Conservation (phyloP, 2,888 invertebrate species). For the Euspilapteryx auroguttella region DNA sequence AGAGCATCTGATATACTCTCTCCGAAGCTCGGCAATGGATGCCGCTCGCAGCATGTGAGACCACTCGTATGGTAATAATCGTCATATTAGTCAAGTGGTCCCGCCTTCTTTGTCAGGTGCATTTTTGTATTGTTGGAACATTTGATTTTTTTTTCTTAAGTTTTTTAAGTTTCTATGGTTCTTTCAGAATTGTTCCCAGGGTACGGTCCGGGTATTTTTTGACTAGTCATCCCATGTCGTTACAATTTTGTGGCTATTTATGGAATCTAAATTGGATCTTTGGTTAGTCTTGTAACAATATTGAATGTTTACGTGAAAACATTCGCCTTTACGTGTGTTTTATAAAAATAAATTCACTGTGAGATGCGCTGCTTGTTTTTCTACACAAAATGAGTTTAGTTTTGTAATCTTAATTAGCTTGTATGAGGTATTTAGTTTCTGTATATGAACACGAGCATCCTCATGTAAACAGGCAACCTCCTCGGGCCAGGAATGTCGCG, state of each 20-base stretch:
- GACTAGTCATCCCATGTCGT: slow-evolving; percentile 40
- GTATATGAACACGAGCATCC: too few relatives aligned
- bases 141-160: slow-evolving; percentile 43
- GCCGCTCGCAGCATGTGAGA: slow-evolving; percentile 11
- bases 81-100: slow-evolving; percentile 54
- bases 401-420: too few relatives aligned
- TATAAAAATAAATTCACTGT: too few relatives aligned
- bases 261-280: slow-evolving; percentile 38
- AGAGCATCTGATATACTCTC: too few relatives aligned
- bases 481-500: too few relatives aligned
- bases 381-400: too few relatives aligned
- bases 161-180: slow-evolving; percentile 37
- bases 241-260: slow-evolving; percentile 38
- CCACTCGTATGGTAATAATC: slow-evolving; percentile 48
- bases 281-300: too few relatives aligned
- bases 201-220: slow-evolving; percentile 13
- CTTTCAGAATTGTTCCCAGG: slow-evolving; percentile 40
- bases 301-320: too few relatives aligned
- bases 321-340: too few relatives aligned
- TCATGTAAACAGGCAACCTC: too few relatives aligned
- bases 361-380: background rate
- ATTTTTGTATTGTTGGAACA: slow-evolving; percentile 55
- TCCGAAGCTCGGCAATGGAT: slow-evolving; percentile 14
- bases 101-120: slow-evolving; percentile 61
- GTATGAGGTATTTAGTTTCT: too few relatives aligned